phyloP scores from a whole-genome alignment of 2,888 invertebrate species.

The Blastobasis adustella region DNA sequence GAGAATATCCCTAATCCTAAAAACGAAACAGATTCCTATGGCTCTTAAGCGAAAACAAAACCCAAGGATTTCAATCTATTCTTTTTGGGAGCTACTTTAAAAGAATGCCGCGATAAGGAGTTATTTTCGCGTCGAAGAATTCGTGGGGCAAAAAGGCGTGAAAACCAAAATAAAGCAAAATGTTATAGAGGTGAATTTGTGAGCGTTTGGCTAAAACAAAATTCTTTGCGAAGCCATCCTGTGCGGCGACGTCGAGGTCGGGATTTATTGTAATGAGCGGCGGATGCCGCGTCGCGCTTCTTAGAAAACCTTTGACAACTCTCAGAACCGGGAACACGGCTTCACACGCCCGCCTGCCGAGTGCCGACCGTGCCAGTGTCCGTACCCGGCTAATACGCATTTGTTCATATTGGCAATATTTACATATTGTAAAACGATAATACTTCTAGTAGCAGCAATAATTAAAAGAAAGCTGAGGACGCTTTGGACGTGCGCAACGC shows the following conservation, averaged over 20 bases:
- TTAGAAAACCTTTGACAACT: conserved; percentile 58
- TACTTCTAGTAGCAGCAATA: too few relatives aligned
- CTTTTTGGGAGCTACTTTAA: conserved; percentile 65
- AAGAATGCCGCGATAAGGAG: conserved; percentile 71
- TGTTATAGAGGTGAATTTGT: conserved; percentile 71
- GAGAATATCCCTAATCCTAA: conserved; percentile 19
- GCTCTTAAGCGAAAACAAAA: conserved; percentile 52
- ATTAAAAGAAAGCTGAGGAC: too few relatives aligned
- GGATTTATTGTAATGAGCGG: conserved; percentile 70
- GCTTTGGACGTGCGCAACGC: too few relatives aligned
- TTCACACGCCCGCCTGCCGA: conserved; percentile 24
- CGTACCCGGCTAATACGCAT: too few relatives aligned
- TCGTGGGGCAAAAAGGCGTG: conserved; percentile 71
- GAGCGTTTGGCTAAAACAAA: conserved; percentile 73
- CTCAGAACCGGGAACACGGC: conserved; percentile 49
- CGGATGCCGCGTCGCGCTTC: conserved; percentile 54
- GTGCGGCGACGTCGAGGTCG: conserved; percentile 68
- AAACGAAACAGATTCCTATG: conserved; percentile 30
- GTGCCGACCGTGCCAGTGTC: too few relatives aligned
- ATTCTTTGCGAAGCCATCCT: conserved; percentile 72
- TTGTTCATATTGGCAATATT: too few relatives aligned
- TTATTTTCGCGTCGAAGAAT: conserved; percentile 72
- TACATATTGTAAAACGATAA: too few relatives aligned
- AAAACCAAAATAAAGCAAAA: conserved; percentile 74
- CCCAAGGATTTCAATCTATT: conserved; percentile 45